Percentiles rank a stretch among this genome's conserved stretches.
phyloP scores from a whole-genome alignment of 2,888 invertebrate genomes.

The Aphrophora alni region DNA sequence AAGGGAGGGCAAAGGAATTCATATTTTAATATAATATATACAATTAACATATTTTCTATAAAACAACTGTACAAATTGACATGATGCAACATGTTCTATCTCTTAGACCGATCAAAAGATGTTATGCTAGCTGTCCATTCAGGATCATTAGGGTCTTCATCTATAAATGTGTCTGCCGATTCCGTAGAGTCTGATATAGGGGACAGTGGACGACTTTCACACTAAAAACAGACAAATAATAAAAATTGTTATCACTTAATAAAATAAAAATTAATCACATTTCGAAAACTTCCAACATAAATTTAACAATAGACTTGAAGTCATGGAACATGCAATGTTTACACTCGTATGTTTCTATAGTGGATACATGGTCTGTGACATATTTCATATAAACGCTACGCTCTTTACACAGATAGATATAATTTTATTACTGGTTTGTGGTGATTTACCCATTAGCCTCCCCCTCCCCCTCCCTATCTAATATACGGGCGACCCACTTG shows the following conservation, averaged over 20 bases:
- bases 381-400: too few relatives aligned
- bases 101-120: conserved; percentile 39
- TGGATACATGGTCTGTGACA: too few relatives aligned
- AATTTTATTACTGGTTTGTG: too few relatives aligned
- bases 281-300: too few relatives aligned
- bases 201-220: conserved; percentile 60
- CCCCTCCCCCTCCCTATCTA: too few relatives aligned
- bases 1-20: background rate
- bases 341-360: too few relatives aligned
- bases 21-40: background rate
- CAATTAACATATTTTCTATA: background rate
- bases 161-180: conserved; percentile 61
- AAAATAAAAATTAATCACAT: too few relatives aligned
- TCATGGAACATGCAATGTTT: background rate
- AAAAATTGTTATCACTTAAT: too few relatives aligned
- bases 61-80: conserved; percentile 21
- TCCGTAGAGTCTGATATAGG: conserved; percentile 60
- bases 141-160: conserved; percentile 84
- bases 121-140: conserved; percentile 71
- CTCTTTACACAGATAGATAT: too few relatives aligned
- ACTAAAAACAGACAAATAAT: conserved; percentile 14
- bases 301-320: too few relatives aligned
- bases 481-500: too few relatives aligned
- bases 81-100: conserved; percentile 36
- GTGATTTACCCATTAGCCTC: too few relatives aligned